These are phyloP conservation scores for Bellardia pandia DNA, from an alignment of 2,888 invertebrate genomes.

Conservation along the genomic window DNA sequence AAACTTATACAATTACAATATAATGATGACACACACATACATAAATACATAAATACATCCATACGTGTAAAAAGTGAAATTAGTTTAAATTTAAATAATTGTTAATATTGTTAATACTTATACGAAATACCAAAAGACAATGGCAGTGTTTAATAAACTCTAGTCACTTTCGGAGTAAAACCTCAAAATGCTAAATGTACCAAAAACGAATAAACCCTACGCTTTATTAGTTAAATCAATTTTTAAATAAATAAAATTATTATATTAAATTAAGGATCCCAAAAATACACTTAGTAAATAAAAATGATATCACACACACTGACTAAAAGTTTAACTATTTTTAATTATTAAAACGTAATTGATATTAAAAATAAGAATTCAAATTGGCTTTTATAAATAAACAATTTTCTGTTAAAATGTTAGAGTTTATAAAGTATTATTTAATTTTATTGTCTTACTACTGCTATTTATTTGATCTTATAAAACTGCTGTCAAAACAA, in stretches of 20 bases:
- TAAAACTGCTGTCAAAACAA: too few species aligned
- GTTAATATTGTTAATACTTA: conserved; percentile 4
- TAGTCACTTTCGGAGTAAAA: conserved; percentile 33
- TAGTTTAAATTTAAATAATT: conserved; percentile 20
- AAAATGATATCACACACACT: conserved; percentile 6
- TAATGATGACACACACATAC: not conserved
- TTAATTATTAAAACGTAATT: not conserved
- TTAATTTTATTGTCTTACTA: too few species aligned
- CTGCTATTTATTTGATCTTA: too few species aligned
- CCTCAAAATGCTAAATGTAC: conserved; percentile 64
- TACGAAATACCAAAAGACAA: conserved; percentile 5
- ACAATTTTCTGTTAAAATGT: not conserved
- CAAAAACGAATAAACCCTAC: conserved; percentile 54
- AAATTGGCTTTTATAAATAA: conserved; percentile 1
- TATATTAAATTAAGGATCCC: conserved; percentile 8
- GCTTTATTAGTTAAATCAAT: conserved; percentile 66
- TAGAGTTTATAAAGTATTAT: not conserved
- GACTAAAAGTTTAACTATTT: not conserved
- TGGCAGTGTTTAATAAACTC: conserved; percentile 11
- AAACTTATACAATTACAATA: conserved; percentile 8
- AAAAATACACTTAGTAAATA: not conserved
- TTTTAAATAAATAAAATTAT: conserved; percentile 31
- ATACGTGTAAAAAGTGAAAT: conserved; percentile 5
- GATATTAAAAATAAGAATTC: not conserved
- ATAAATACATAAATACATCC: not conserved